Evolutionary conservation across 2,113 vertebrate species (phyloP).

Genomic region (Camelus bactrianus): DNA sequence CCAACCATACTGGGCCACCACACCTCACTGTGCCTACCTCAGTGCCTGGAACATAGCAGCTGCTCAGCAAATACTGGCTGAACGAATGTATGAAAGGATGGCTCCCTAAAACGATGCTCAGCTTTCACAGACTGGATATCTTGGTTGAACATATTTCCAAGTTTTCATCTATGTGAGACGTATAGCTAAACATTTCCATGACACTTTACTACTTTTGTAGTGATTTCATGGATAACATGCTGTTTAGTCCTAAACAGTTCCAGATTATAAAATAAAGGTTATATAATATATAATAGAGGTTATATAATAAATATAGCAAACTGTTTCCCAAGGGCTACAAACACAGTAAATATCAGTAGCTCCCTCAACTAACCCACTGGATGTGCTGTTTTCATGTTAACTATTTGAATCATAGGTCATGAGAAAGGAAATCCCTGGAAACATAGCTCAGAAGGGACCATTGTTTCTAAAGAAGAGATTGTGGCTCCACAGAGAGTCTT

Average conservation of each 20-base stretch:
- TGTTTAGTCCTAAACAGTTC: background rate
- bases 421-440: conserved; percentile 59
- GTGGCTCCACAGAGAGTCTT: background rate
- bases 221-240: background rate
- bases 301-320: background rate
- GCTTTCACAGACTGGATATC: background rate
- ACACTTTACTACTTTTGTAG: background rate
- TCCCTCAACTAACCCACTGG: background rate
- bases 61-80: background rate
- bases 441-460: background rate
- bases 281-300: too few species aligned
- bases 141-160: background rate
- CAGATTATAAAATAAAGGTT: conserved; percentile 13
- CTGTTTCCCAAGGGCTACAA: background rate
- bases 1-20: background rate
- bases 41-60: background rate
- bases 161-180: background rate
- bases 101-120: background rate
- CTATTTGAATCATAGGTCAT: conserved; percentile 56
- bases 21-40: background rate
- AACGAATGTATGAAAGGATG: background rate
- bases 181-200: background rate
- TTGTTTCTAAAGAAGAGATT: conserved; percentile 26
- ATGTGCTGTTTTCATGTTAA: conserved; percentile 5
- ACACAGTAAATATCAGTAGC: background rate